Conservation (phyloP, 2,888 invertebrate genomes). For the Meloe dianella region DNA sequence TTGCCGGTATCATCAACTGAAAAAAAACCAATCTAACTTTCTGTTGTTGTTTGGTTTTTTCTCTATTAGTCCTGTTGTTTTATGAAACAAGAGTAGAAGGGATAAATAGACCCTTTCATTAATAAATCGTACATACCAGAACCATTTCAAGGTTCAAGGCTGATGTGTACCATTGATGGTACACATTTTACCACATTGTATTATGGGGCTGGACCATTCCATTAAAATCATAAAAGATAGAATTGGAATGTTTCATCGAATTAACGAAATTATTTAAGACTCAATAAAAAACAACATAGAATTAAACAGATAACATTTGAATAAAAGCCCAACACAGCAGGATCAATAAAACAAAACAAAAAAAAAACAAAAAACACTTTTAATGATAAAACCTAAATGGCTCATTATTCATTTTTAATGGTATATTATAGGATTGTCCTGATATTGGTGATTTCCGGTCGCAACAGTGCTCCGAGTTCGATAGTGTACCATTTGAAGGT, state of each 20-base stretch:
- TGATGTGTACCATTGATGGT: not conserved
- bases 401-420: conserved; percentile 26
- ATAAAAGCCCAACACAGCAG: conserved; percentile 1
- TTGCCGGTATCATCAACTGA: not conserved
- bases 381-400: conserved; percentile 15
- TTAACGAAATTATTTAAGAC: not conserved
- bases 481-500: conserved; percentile 82
- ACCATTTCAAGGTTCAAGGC: conserved; percentile 27
- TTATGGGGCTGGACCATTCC: conserved; percentile 12
- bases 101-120: conserved; percentile 23
- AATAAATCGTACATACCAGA: conserved; percentile 16
- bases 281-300: not conserved
- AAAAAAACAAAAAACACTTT: not conserved
- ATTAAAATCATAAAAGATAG: conserved; percentile 1
- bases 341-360: too few relatives aligned
- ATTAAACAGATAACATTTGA: not conserved
- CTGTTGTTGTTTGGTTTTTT: too few relatives aligned
- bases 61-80: not conserved
- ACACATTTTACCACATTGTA: too few relatives aligned
- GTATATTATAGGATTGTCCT: conserved; percentile 74
- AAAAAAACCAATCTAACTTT: not conserved
- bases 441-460: conserved; percentile 81
- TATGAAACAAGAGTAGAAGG: conserved; percentile 1
- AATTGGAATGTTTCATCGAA: conserved; percentile 9
- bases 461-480: conserved; percentile 87